Evolutionary conservation across 2,113 vertebrate species (phyloP).

Genomic region (Astur gentilis): DNA sequence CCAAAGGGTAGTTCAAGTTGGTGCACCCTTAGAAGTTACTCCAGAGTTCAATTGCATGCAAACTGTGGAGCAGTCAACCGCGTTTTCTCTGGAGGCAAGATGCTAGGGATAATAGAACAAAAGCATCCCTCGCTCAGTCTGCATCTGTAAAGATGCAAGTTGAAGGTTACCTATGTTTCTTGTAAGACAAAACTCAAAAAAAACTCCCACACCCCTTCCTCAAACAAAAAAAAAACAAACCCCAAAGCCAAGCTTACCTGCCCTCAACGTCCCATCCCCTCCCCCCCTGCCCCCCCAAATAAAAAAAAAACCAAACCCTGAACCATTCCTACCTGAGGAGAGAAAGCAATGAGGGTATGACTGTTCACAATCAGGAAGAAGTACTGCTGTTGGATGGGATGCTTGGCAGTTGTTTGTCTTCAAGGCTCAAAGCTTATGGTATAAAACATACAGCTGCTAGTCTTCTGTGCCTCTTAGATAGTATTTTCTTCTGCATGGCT

Average conservation of each 20-base stretch:
- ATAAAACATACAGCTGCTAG: neutral
- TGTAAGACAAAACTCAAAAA: neutral
- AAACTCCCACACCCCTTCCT: neutral
- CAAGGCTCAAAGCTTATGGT: neutral
- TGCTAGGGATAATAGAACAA: too few relatives aligned
- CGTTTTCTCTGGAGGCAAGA: neutral
- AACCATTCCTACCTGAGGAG: neutral
- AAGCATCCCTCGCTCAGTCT: neutral
- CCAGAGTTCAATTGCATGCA: neutral
- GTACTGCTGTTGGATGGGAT: neutral
- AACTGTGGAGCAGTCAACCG: neutral
- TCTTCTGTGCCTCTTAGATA: rapidly evolving
- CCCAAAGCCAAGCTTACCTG: neutral
- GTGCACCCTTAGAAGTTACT: neutral
- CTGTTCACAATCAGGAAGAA: neutral
- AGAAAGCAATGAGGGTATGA: neutral
- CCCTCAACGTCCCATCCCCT: too few relatives aligned
- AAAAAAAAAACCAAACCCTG: neutral
- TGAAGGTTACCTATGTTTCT: rapidly evolving
- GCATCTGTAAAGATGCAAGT: neutral
- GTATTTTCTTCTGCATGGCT: neutral
- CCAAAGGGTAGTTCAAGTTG: neutral
- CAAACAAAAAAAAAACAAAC: too few relatives aligned
- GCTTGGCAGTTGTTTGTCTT: neutral
- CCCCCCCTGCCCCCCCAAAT: too few relatives aligned